Percentiles rank a stretch among this genome's conserved stretches.
Conservation (phyloP, 2,797 vertebrate genomes). For the Acipenser oxyrinchus region DNA sequence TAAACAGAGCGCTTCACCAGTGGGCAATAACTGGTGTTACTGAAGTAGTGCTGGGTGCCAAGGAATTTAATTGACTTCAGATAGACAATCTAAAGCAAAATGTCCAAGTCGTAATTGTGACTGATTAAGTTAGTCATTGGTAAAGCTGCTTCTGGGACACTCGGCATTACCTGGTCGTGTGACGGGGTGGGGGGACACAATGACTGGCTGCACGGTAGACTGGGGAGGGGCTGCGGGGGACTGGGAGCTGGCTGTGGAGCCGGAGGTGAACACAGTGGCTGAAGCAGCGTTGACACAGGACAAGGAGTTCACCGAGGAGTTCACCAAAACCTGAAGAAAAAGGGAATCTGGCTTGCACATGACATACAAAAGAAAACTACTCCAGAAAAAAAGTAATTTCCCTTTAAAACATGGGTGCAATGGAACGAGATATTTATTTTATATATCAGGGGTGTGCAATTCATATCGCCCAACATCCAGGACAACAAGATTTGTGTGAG, state of each 20-base stretch:
- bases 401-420: not conserved
- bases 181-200: conserved; percentile 47
- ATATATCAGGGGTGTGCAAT: too few species aligned
- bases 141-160: too few species aligned
- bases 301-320: conserved; percentile 53
- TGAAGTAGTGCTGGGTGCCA: too few species aligned
- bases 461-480: too few species aligned
- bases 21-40: too few species aligned
- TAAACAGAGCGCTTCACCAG: too few species aligned
- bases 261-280: conserved; percentile 56
- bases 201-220: conserved; percentile 48
- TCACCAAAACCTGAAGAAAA: conserved; percentile 67
- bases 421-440: too few species aligned
- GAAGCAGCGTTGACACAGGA: conserved; percentile 54
- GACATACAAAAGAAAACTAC: not conserved
- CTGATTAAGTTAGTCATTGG: too few species aligned
- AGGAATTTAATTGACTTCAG: too few species aligned
- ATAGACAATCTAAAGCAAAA: too few species aligned
- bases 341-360: conserved; percentile 9
- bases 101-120: too few species aligned
- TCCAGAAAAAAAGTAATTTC: not conserved
- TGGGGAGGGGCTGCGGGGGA: conserved; percentile 52
- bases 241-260: conserved; percentile 53
- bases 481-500: too few species aligned
- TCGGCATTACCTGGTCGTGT: conserved; percentile 58